These are phyloP conservation scores for Oreortyx pictus DNA, from an alignment of 2,797 vertebrate genomes.

Conservation along the genomic window DNA sequence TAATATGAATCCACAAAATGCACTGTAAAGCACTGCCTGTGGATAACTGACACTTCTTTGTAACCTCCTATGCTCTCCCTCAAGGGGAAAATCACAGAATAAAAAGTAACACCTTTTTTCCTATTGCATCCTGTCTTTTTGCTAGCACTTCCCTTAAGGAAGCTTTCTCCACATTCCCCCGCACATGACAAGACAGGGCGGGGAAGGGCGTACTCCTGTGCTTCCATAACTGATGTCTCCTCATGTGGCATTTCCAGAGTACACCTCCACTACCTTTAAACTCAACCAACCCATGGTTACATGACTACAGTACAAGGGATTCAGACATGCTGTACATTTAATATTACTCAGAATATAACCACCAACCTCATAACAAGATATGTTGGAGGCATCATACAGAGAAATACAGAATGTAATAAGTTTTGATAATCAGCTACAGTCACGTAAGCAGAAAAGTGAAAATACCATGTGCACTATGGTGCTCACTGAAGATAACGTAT, in stretches of 20 bases:
- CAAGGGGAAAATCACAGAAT: neutral
- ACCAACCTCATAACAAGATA: neutral
- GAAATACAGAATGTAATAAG: neutral
- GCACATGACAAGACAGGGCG: neutral
- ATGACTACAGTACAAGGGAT: neutral
- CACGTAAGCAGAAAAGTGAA: neutral
- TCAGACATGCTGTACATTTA: neutral
- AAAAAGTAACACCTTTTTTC: neutral
- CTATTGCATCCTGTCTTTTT: neutral
- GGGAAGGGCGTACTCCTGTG: neutral
- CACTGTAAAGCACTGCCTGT: neutral
- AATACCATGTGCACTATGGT: fast-evolving
- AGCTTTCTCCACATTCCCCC: neutral
- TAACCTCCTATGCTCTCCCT: neutral
- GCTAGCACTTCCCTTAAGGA: neutral
- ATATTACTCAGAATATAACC: neutral
- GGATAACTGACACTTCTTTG: neutral
- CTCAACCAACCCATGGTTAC: neutral
- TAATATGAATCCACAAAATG: neutral
- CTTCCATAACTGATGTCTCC: neutral
- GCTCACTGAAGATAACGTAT: neutral
- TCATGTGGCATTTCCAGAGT: neutral
- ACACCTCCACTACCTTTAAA: neutral
- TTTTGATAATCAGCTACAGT: neutral
- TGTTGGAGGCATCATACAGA: neutral